A percentile compares a stretch with the other conserved stretches of the same genome.
Conservation (phyloP, 2,797 vertebrate genomes). For the Microchirus variegatus region DNA sequence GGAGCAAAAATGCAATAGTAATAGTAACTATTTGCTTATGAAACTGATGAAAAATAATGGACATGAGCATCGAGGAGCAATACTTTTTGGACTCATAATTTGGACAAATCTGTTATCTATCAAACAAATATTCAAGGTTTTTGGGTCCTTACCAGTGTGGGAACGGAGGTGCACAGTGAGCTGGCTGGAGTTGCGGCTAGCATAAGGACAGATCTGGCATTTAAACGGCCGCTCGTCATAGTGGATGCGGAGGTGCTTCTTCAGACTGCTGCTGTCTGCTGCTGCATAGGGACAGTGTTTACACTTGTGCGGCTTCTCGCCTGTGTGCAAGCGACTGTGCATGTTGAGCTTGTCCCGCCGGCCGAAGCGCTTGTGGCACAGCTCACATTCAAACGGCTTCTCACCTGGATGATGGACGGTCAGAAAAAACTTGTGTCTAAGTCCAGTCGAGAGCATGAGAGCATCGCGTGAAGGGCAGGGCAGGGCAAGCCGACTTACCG, state of each 20-base stretch:
- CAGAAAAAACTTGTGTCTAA: not conserved
- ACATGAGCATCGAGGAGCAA: not conserved
- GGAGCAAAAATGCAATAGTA: too few species aligned
- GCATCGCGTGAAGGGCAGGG: not conserved
- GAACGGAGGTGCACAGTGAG: slow-evolving; percentile 97
- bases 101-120: not conserved
- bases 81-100: not conserved
- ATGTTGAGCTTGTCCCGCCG: slow-evolving; percentile 97
- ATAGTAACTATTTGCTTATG: too few species aligned
- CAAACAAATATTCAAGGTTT: not conserved
- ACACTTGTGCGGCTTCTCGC: slow-evolving; percentile 96
- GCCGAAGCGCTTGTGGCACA: slow-evolving; percentile 94
- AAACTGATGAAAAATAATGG: not conserved
- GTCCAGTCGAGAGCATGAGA: not conserved
- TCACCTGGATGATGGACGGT: slow-evolving; percentile 82
- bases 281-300: slow-evolving; percentile 93
- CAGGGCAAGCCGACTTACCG: slow-evolving; percentile 72
- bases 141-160: slow-evolving; percentile 87
- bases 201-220: slow-evolving; percentile 97
- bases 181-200: slow-evolving; percentile 98
- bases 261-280: slow-evolving; percentile 96
- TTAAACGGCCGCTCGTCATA: slow-evolving; percentile 97
- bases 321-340: slow-evolving; percentile 94
- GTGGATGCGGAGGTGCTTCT: slow-evolving; percentile 96
- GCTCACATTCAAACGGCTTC: slow-evolving; percentile 95